phyloP scores from a whole-genome alignment of 1,140 invertebrate genomes.

The Acyrthosiphon pisum region DNA sequence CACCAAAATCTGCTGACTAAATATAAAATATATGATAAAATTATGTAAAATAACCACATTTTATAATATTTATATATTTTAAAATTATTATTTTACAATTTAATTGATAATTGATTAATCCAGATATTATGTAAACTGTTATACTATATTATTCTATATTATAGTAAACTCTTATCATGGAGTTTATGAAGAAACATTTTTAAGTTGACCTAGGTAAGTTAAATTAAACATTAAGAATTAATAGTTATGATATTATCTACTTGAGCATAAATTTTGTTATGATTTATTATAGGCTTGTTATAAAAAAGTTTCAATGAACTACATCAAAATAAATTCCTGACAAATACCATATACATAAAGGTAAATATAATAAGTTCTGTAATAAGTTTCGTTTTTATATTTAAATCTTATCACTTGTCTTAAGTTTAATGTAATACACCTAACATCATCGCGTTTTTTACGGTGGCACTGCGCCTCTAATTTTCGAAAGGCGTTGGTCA shows the following conservation, averaged over 20 bases:
- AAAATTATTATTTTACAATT: background rate
- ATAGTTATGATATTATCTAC: background rate
- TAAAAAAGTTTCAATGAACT: constrained; percentile 1
- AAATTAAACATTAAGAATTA: background rate
- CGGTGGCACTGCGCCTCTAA: too few relatives aligned
- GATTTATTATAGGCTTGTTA: background rate
- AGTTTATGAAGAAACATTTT: background rate
- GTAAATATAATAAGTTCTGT: constrained; percentile 20
- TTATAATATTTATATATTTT: background rate
- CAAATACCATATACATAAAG: constrained; percentile 15
- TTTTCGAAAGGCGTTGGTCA: too few relatives aligned
- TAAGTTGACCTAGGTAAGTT: constrained; percentile 28
- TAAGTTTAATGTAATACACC: background rate
- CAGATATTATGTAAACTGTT: background rate
- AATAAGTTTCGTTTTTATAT: background rate
- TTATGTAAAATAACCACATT: background rate
- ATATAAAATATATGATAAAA: background rate
- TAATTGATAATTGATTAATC: background rate
- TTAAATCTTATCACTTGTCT: background rate
- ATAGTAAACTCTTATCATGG: too few relatives aligned
- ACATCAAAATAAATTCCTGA: constrained; percentile 21
- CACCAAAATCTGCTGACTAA: background rate
- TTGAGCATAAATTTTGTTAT: background rate
- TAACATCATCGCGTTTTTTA: background rate
- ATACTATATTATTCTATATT: too few relatives aligned